Evolutionary conservation across 2,113 vertebrate genomes (phyloP).

Genomic region (Oncorhynchus mykiss): DNA sequence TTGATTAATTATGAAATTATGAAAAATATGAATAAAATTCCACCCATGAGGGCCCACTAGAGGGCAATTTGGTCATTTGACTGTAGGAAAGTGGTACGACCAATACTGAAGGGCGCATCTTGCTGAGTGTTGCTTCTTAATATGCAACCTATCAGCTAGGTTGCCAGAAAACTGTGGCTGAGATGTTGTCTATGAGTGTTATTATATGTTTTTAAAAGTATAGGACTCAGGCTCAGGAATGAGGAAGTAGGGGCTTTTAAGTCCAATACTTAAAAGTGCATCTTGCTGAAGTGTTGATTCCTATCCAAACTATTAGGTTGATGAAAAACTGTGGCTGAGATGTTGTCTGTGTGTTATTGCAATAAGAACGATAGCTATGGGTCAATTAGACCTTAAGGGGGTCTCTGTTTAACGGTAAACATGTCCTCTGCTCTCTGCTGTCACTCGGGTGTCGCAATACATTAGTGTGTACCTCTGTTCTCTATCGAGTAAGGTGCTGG

Average conservation of each 20-base stretch:
- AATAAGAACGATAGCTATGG: slow-evolving; percentile 21
- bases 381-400: slow-evolving; percentile 27
- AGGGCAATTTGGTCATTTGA: no score
- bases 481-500: slow-evolving; percentile 38
- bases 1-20: no score
- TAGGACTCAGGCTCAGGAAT: background rate
- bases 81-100: no score
- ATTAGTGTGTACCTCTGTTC: slow-evolving; percentile 20
- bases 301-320: slow-evolving; percentile 32
- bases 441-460: slow-evolving; percentile 4
- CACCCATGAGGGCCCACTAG: no score
- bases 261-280: background rate
- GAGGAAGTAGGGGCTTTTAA: no score
- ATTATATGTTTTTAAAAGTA: background rate
- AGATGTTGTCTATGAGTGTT: slow-evolving; percentile 20
- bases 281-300: background rate
- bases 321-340: slow-evolving; percentile 39
- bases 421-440: background rate
- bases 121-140: background rate
- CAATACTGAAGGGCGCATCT: background rate
- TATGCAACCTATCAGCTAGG: slow-evolving; percentile 25
- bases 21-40: no score
- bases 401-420: slow-evolving; percentile 3
- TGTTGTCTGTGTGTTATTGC: slow-evolving; percentile 10
- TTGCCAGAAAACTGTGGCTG: slow-evolving; percentile 35